phyloP scores from a whole-genome alignment of 2,888 invertebrate species.

The Acrobasis suavella region DNA sequence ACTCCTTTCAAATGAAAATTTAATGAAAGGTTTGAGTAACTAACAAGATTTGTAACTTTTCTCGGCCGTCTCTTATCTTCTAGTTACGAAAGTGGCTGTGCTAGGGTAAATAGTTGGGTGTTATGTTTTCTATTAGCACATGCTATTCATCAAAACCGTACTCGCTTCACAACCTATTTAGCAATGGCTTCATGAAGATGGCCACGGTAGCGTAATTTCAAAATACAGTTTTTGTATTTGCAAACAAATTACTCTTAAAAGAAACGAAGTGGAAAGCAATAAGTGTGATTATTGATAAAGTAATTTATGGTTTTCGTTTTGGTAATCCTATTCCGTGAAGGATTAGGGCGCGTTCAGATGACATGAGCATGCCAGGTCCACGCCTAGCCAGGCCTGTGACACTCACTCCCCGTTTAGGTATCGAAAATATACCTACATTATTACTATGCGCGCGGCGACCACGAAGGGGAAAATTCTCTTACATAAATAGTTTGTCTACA shows the following conservation, averaged over 20 bases:
- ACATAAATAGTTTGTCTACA: too few relatives aligned
- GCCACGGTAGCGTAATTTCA: slow-evolving; percentile 33
- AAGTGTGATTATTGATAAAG: slow-evolving; percentile 12
- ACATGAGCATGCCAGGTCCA: too few relatives aligned
- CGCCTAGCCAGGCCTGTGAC: too few relatives aligned
- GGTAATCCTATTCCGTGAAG: neutral
- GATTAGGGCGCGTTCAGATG: too few relatives aligned
- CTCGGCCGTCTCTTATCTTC: neutral
- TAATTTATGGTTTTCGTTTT: neutral
- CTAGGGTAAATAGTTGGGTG: neutral
- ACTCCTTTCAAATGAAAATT: too few relatives aligned
- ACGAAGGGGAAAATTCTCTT: too few relatives aligned
- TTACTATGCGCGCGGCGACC: too few relatives aligned
- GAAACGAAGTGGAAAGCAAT: slow-evolving; percentile 22
- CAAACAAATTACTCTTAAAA: slow-evolving; percentile 10
- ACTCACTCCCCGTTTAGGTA: too few relatives aligned
- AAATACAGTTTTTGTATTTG: slow-evolving; percentile 29
- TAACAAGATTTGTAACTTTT: too few relatives aligned
- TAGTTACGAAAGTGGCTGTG: neutral
- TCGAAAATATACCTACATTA: too few relatives aligned
- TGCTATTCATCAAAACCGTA: neutral
- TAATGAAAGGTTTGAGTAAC: too few relatives aligned
- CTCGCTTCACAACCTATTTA: slow-evolving; percentile 11
- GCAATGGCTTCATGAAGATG: slow-evolving; percentile 7
- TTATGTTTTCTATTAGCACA: neutral